Conservation (phyloP, 2,797 vertebrate species). For the Pachyuromys duprasi region DNA sequence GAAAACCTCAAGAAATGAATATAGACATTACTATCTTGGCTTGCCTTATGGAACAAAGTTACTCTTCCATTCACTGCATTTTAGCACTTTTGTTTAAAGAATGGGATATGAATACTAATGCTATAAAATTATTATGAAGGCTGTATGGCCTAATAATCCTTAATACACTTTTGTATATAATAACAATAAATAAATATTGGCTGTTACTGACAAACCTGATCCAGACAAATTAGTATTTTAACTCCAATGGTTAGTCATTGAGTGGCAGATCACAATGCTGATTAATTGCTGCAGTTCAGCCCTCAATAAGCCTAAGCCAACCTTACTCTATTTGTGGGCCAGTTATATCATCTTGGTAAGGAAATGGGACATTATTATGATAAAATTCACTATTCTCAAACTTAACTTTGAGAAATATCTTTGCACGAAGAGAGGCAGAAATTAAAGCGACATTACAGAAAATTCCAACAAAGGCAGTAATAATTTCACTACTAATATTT, state of each 20-base stretch:
- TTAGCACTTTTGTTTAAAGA: background rate
- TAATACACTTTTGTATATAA: conserved; percentile 18
- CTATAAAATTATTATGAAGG: conserved; percentile 41
- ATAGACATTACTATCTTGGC: background rate
- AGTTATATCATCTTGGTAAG: conserved; percentile 24
- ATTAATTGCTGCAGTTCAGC: conserved; percentile 30
- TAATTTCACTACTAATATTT: background rate
- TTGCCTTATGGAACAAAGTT: background rate
- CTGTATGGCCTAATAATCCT: background rate
- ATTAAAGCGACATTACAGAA: background rate
- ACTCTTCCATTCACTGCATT: background rate
- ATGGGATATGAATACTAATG: background rate
- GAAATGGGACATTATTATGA: conserved; percentile 15
- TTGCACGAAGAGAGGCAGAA: background rate
- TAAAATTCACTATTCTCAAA: conserved; percentile 38
- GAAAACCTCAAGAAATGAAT: background rate
- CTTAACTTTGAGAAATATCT: background rate
- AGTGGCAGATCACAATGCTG: conserved; percentile 35
- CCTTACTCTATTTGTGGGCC: background rate
- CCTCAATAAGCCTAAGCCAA: background rate
- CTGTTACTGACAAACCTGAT: conserved; percentile 41
- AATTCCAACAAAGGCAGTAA: conserved; percentile 19
- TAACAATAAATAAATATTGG: conserved; percentile 46
- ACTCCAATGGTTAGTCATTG: conserved; percentile 21
- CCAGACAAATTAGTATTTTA: conserved; percentile 21